Evolutionary conservation across 2,888 invertebrate genomes (phyloP).

Genomic region (Osmoderma eremita): DNA sequence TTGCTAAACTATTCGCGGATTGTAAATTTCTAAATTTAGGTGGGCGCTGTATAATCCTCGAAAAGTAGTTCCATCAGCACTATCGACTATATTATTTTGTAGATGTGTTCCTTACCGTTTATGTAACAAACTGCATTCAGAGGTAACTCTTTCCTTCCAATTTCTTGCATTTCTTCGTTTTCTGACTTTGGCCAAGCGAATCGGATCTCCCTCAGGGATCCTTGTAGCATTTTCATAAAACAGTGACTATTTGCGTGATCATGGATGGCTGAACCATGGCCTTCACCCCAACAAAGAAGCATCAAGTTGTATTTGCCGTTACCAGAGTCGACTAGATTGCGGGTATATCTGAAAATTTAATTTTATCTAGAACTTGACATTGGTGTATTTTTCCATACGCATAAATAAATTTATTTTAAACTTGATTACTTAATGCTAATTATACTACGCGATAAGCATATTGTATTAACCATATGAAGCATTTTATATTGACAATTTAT

Average conservation of each 20-base stretch:
- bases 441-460: too few species aligned
- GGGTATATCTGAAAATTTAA: slow-evolving; percentile 80
- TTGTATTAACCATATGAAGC: too few species aligned
- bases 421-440: neutral
- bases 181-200: slow-evolving; percentile 80
- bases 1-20: too few species aligned
- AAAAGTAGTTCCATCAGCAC: too few species aligned
- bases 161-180: slow-evolving; percentile 62
- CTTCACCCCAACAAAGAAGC: slow-evolving; percentile 98
- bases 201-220: slow-evolving; percentile 83
- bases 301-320: slow-evolving; percentile 98
- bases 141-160: slow-evolving; percentile 72
- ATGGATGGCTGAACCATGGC: slow-evolving; percentile 94
- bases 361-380: neutral
- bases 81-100: too few species aligned
- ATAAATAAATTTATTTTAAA: neutral
- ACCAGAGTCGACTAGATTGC: slow-evolving; percentile 95
- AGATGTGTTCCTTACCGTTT: too few species aligned
- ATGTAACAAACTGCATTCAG: slow-evolving; percentile 92
- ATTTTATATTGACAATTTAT: too few species aligned
- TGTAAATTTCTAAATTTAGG: too few species aligned
- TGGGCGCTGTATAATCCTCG: too few species aligned
- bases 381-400: neutral
- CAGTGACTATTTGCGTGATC: slow-evolving; percentile 97
- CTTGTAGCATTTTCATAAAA: slow-evolving; percentile 94